Evolutionary conservation across 2,113 vertebrate species (phyloP).

Genomic region (Scartelaos histophorus): DNA sequence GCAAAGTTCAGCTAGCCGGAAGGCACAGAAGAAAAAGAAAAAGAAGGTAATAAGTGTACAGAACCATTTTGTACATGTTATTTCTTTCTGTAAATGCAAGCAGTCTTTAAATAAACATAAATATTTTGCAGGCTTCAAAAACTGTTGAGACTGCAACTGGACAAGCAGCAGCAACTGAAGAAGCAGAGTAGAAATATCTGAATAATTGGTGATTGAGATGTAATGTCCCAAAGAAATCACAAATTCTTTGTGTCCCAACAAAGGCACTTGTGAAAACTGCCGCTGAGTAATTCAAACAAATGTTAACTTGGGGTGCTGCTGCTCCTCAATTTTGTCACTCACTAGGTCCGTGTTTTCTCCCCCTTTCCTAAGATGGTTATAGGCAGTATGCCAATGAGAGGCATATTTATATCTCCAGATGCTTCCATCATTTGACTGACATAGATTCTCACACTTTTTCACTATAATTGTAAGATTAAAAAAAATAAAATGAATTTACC

Average conservation of each 20-base stretch:
- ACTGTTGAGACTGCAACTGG: slow-evolving; percentile 90
- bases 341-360: slow-evolving; percentile 38
- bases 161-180: slow-evolving; percentile 85
- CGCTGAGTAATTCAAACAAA: slow-evolving; percentile 71
- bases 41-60: slow-evolving; percentile 85
- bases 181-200: slow-evolving; percentile 81
- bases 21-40: slow-evolving; percentile 99
- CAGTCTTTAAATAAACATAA: not conserved
- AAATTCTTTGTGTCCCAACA: slow-evolving; percentile 66
- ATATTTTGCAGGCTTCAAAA: slow-evolving; percentile 83
- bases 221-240: slow-evolving; percentile 73
- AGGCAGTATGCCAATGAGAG: slow-evolving; percentile 30
- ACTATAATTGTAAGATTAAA: slow-evolving; percentile 37
- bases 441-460: slow-evolving; percentile 34
- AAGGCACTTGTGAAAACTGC: slow-evolving; percentile 63
- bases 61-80: not conserved
- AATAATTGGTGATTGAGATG: slow-evolving; percentile 50
- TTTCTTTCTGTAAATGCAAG: not conserved
- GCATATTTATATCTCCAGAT: slow-evolving; percentile 24
- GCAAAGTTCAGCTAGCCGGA: slow-evolving; percentile 95
- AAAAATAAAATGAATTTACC: slow-evolving; percentile 44
- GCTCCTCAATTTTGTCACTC: slow-evolving; percentile 63
- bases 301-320: slow-evolving; percentile 70
- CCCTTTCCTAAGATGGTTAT: slow-evolving; percentile 42
- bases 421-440: slow-evolving; percentile 32